Percentiles rank a stretch among this genome's conserved stretches.
Conservation (phyloP, 2,113 vertebrate species). For the Fregata magnificens region DNA sequence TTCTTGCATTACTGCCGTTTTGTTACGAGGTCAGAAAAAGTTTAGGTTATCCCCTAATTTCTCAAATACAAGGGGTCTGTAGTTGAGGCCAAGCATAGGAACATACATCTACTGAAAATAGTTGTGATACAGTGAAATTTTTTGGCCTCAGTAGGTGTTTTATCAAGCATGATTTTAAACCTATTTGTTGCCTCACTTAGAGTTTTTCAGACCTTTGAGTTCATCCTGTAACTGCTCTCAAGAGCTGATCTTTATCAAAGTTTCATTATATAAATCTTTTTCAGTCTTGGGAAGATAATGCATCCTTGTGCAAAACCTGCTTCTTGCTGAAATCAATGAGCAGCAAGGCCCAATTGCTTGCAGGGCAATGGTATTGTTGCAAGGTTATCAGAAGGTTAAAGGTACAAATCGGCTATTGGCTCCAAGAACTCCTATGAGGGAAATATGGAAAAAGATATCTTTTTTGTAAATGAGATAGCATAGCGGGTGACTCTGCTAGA, state of each 20-base stretch:
- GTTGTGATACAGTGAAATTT: background rate
- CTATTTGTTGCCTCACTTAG: background rate
- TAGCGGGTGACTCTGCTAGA: background rate
- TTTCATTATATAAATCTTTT: slow-evolving; percentile 38
- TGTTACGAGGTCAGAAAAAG: background rate
- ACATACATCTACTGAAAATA: background rate
- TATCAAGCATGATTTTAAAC: background rate
- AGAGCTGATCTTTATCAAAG: slow-evolving; percentile 57
- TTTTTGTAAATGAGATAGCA: background rate
- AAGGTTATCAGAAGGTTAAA: slow-evolving; percentile 47
- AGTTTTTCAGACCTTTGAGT: slow-evolving; percentile 5
- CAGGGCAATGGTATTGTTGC: background rate
- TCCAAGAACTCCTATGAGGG: background rate
- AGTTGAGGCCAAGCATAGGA: background rate
- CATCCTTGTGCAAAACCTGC: background rate
- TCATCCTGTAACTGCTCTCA: background rate
- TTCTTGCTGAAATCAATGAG: slow-evolving; percentile 1
- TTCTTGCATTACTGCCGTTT: background rate
- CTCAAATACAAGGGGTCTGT: background rate
- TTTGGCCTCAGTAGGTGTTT: background rate
- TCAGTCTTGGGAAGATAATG: background rate
- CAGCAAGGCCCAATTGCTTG: background rate
- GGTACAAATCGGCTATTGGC: background rate
- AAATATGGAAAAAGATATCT: background rate
- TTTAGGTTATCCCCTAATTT: background rate